phyloP scores from a whole-genome alignment of 2,797 vertebrate species.

The Parauchenoglanis punctatus region DNA sequence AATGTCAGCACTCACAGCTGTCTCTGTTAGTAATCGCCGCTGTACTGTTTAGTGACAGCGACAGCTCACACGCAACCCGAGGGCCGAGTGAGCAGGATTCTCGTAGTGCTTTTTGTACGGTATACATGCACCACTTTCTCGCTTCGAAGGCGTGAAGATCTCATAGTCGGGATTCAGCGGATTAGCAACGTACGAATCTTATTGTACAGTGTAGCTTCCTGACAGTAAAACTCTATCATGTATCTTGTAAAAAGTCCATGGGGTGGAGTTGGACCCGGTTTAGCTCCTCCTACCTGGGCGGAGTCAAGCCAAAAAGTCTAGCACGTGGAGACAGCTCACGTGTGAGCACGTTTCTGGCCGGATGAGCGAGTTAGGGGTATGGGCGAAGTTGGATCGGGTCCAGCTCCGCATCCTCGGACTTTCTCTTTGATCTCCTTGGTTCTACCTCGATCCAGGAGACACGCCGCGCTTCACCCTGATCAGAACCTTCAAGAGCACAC shows the following conservation, averaged over 20 bases:
- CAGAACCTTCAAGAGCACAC: background rate
- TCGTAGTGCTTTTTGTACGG: background rate
- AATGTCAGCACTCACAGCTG: slow-evolving; percentile 51
- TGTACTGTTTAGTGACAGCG: slow-evolving; percentile 32
- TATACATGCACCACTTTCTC: background rate
- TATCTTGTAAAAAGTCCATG: background rate
- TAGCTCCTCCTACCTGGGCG: background rate
- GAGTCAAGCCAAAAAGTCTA: background rate
- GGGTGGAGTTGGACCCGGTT: background rate
- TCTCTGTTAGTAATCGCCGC: slow-evolving; percentile 46
- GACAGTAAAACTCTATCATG: no score
- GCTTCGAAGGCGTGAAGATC: background rate
- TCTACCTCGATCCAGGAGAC: background rate
- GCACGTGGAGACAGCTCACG: background rate
- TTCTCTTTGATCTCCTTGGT: no score
- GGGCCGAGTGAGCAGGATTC: background rate
- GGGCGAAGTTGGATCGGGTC: background rate
- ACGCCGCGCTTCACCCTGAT: background rate
- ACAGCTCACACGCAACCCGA: slow-evolving; percentile 13
- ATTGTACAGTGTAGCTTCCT: no score
- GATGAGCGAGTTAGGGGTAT: background rate
- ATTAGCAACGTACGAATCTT: no score
- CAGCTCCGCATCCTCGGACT: background rate
- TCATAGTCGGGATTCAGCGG: no score
- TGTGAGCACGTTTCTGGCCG: no score